Conservation (phyloP, 2,797 vertebrate genomes). For the Hoplostethus mediterraneus region DNA sequence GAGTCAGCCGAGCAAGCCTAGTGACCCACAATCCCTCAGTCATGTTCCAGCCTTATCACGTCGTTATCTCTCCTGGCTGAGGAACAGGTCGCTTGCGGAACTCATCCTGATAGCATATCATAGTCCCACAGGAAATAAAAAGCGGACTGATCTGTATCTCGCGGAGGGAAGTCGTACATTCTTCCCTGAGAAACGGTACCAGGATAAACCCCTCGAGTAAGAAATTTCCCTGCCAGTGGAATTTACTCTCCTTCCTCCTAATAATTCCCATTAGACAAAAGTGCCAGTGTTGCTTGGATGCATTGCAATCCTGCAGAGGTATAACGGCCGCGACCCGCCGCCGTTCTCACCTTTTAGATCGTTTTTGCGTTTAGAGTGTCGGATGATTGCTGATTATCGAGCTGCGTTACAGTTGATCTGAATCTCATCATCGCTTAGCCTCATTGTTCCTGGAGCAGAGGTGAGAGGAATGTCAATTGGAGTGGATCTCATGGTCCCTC, state of each 20-base stretch:
- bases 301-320: constrained; percentile 52
- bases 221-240: neutral
- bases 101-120: constrained; percentile 50
- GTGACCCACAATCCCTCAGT: constrained; percentile 66
- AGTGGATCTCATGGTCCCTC: constrained; percentile 63
- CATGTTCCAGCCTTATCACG: constrained; percentile 44
- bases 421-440: constrained; percentile 83
- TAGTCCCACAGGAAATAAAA: constrained; percentile 58
- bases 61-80: constrained; percentile 52
- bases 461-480: constrained; percentile 83
- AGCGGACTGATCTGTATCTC: constrained; percentile 59
- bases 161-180: constrained; percentile 43
- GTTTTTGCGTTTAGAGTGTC: constrained; percentile 75
- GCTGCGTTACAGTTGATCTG: constrained; percentile 81
- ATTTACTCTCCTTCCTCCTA: constrained; percentile 26
- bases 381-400: constrained; percentile 81
- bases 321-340: constrained; percentile 36
- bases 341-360: constrained; percentile 75
- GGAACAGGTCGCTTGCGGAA: constrained; percentile 28
- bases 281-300: constrained; percentile 55
- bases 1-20: constrained; percentile 47
- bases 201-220: constrained; percentile 44
- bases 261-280: constrained; percentile 53
- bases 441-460: constrained; percentile 80
- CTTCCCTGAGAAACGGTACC: constrained; percentile 6